Percentiles rank a stretch among this genome's conserved stretches.
These are phyloP conservation scores for Poecilia wingei DNA, from an alignment of 2,797 vertebrate species.

Conservation along the genomic window DNA sequence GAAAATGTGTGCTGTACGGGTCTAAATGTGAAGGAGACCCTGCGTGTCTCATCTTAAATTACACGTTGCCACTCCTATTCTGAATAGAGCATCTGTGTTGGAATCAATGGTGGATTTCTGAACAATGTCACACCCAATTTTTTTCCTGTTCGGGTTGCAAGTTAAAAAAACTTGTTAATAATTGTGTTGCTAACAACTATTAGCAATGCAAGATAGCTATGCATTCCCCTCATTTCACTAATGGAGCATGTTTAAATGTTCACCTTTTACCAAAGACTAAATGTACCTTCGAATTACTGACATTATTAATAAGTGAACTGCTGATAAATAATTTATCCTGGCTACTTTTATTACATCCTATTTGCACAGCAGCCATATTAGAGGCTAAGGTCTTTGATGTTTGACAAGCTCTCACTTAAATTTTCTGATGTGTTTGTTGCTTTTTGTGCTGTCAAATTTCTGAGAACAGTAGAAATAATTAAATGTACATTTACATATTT, in stretches of 20 bases:
- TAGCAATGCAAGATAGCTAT: neutral
- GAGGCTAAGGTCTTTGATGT: neutral
- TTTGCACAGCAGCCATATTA: neutral
- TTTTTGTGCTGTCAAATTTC: neutral
- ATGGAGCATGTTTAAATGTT: neutral
- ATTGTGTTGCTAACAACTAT: neutral
- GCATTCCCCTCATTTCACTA: neutral
- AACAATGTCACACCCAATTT: neutral
- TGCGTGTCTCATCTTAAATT: neutral
- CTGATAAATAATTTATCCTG: neutral
- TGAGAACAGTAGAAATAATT: neutral
- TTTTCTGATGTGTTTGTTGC: neutral
- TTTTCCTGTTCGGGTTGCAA: neutral
- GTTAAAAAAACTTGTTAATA: neutral
- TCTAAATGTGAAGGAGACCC: neutral
- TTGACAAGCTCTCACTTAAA: neutral
- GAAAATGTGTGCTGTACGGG: neutral
- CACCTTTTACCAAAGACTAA: neutral
- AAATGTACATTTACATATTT: neutral
- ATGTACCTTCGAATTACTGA: neutral
- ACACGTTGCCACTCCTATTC: neutral
- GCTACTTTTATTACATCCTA: neutral
- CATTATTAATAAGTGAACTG: neutral
- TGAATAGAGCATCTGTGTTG: neutral
- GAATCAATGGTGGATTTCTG: neutral